Conservation (phyloP, 1,140 invertebrate species). For the Asobara japonica region DNA sequence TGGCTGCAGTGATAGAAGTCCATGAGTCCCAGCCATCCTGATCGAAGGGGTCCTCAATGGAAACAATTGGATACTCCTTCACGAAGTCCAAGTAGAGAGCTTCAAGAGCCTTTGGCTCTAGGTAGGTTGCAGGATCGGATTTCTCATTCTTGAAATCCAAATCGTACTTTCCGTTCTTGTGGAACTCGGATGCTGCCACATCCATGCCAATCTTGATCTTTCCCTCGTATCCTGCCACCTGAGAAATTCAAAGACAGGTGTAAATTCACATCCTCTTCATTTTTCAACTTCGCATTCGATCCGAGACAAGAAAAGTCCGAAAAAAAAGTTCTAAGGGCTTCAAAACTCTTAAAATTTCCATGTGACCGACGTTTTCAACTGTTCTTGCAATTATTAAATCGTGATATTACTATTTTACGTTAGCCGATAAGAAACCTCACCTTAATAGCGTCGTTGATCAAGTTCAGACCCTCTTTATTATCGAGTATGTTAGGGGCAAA, state of each 20-base stretch:
- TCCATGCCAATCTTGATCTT: slow-evolving; percentile 95
- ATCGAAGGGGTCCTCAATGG: slow-evolving; percentile 99
- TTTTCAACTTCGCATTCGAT: too few relatives aligned
- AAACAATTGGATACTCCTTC: slow-evolving; percentile 94
- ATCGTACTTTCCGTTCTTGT: slow-evolving; percentile 89
- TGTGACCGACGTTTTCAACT: too few relatives aligned
- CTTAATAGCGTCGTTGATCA: slow-evolving; percentile 92
- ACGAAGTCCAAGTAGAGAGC: slow-evolving; percentile 93
- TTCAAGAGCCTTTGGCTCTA: slow-evolving; percentile 82
- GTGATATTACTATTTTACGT: too few relatives aligned
- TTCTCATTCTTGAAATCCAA: slow-evolving; percentile 97
- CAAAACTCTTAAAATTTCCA: too few relatives aligned
- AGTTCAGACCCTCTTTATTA: slow-evolving; percentile 91
- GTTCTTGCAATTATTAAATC: too few relatives aligned
- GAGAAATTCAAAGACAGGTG: slow-evolving; percentile 12
- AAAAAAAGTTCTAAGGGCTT: too few relatives aligned
- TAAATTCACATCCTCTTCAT: too few relatives aligned
- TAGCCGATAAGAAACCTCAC: too few relatives aligned
- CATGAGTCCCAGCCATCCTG: slow-evolving; percentile 98
- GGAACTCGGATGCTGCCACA: slow-evolving; percentile 97
- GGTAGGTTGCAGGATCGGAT: slow-evolving; percentile 82
- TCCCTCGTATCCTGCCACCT: slow-evolving; percentile 71
- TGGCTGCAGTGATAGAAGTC: slow-evolving; percentile 81
- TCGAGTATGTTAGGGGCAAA: slow-evolving; percentile 98
- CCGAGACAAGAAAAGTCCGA: too few relatives aligned